Evolutionary conservation across 2,797 vertebrate genomes (phyloP).

Genomic region (Hapalemur alaotrensis): DNA sequence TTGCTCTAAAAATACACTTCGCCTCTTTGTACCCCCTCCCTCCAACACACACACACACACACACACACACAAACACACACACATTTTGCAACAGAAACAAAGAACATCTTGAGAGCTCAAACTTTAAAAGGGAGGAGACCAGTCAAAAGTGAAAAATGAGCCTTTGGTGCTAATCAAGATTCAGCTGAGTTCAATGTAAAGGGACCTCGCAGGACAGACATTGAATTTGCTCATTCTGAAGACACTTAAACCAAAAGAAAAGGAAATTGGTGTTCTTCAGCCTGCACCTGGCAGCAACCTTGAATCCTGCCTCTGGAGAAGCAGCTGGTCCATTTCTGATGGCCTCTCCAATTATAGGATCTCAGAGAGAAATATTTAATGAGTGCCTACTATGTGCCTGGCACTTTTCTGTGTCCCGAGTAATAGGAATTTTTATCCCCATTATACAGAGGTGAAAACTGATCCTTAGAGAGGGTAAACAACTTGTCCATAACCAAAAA

Average conservation of each 20-base stretch:
- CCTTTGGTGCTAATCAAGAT: slow-evolving; percentile 41
- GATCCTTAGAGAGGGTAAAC: not conserved
- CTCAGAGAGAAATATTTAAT: not conserved
- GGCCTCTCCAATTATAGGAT: not conserved
- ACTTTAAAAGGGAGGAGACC: not conserved
- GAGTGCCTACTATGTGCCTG: not conserved
- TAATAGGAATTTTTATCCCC: not conserved
- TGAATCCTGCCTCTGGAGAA: not conserved
- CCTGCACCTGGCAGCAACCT: not conserved
- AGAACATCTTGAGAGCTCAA: slow-evolving; percentile 30
- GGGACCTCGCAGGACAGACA: not conserved
- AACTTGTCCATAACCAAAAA: not conserved
- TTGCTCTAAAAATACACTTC: slow-evolving; percentile 70
- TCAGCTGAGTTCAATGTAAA: not conserved
- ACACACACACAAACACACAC: not conserved
- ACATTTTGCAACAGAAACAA: slow-evolving; percentile 61
- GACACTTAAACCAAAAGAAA: not conserved
- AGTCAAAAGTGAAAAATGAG: slow-evolving; percentile 26
- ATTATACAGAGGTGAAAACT: slow-evolving; percentile 23
- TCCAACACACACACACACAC: slow-evolving; percentile 37
- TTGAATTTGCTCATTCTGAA: not conserved
- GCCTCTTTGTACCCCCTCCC: slow-evolving; percentile 37
- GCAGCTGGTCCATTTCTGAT: not conserved
- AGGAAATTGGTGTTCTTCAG: not conserved
- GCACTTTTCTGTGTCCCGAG: not conserved